phyloP scores from a whole-genome alignment of 2,113 vertebrate species.

The Agapornis roseicollis region DNA sequence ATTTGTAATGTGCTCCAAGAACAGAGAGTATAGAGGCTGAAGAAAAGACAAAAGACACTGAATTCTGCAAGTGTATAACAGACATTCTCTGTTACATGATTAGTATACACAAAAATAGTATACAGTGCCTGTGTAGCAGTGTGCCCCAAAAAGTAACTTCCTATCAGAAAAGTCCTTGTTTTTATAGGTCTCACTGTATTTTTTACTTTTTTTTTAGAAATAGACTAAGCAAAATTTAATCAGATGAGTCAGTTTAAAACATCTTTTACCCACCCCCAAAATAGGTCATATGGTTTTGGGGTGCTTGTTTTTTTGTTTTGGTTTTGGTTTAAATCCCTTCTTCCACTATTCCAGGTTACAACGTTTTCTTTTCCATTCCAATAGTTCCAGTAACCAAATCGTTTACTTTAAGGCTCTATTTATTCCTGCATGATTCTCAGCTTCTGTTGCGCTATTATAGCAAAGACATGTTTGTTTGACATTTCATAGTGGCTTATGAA shows the following conservation, averaged over 20 bases:
- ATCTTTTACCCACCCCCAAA: neutral
- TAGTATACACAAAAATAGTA: neutral
- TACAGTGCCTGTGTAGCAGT: neutral
- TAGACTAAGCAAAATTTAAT: neutral
- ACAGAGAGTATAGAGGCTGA: neutral
- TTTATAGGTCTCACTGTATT: neutral
- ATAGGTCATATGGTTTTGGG: neutral
- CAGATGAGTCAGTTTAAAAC: neutral
- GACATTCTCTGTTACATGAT: neutral
- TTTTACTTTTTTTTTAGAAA: neutral
- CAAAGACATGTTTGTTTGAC: conserved; percentile 16
- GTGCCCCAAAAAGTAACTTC: neutral
- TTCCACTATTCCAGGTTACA: neutral
- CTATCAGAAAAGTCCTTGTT: neutral
- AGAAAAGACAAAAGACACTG: neutral
- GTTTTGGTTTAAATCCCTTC: neutral
- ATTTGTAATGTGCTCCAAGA: neutral
- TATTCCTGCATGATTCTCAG: neutral
- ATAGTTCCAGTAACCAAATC: neutral
- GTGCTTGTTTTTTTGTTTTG: neutral
- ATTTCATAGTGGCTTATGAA: neutral
- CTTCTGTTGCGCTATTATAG: neutral
- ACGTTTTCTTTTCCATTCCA: neutral
- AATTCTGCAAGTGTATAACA: neutral
- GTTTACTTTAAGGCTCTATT: conserved; percentile 7